Base-by-base conservation (phyloP, 1,140 invertebrate genomes). In the Mamestra configurata region DNA sequence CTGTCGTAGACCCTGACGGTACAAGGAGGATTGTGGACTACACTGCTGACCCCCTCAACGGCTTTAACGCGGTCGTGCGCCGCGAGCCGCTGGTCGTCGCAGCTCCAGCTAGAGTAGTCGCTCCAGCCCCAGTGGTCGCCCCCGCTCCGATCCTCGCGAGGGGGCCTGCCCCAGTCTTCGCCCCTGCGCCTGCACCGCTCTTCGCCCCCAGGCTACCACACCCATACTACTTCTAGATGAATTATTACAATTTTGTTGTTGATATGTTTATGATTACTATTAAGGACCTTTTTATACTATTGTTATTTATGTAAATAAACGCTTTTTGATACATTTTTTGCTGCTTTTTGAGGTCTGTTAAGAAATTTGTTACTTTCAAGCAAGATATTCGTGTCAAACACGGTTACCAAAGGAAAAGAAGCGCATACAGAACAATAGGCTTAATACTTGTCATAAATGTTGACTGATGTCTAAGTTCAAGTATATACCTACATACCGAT, bases 1-100 rank as follows among this genome's bases (percentile, higher is more conserved):
- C 95, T 7, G 94, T 96, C 10, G 94, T 96, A 10, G 96, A 96
- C 76, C 95, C 96, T 11, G 96, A 96, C 78, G 96, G 96, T 37
- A 96, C 95, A 0, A 88, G 95, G 70, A 94, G 96, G 68, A 96
- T 95, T 35, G 96, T 96, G 2, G 95, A 96, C 83, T 96, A 96
- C 84, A 92, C 95, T 37, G 96, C 96, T 57, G 96, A 96, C 84
- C 90, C 96, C n/a, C 87, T 96, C 20, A 96, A 96, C 68, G 96
- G 96, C n/a, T 97, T 96, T 90, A 96, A 96, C 84, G 96, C 96
- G 70, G 95, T 96, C 3, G 96, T 96, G 0, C 92, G 93, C 59
- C 90, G 92, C 7, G 93, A 94, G 79, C 93, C 92, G 2, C 73
- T 93, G 15, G 89, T 94, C 0, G 85, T 90, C 43, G 81, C 88